phyloP scores from a whole-genome alignment of 2,113 vertebrate genomes.

The Periophthalmodon schlosseri region DNA sequence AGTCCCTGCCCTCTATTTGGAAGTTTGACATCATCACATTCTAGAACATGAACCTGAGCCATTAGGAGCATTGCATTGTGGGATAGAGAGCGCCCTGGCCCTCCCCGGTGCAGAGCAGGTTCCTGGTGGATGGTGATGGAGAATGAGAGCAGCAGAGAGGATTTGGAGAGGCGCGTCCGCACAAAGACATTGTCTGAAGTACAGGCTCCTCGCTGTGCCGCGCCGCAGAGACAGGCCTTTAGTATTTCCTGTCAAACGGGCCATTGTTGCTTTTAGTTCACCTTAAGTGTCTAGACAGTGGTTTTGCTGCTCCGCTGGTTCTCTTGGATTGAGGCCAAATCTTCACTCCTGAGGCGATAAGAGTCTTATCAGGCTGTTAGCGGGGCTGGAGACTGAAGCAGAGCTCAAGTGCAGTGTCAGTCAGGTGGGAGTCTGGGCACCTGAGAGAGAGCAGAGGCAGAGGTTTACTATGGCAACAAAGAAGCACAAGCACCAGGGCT shows the following conservation, averaged over 20 bases:
- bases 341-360: slow-evolving; percentile 80
- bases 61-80: slow-evolving; percentile 10
- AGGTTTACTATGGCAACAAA: slow-evolving; percentile 20
- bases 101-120: slow-evolving; percentile 47
- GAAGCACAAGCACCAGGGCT: slow-evolving; percentile 15
- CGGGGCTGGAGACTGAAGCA: slow-evolving; percentile 75
- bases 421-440: slow-evolving; percentile 77
- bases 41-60: not conserved
- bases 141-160: slow-evolving; percentile 68
- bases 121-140: slow-evolving; percentile 65
- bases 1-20: not conserved
- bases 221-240: slow-evolving; percentile 75
- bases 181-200: slow-evolving; percentile 79
- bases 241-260: slow-evolving; percentile 80
- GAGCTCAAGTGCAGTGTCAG: slow-evolving; percentile 78
- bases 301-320: slow-evolving; percentile 80
- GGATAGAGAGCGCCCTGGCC: slow-evolving; percentile 2
- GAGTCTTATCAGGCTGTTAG: slow-evolving; percentile 80
- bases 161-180: slow-evolving; percentile 71
- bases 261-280: slow-evolving; percentile 79
- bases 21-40: not conserved
- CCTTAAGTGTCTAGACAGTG: slow-evolving; percentile 84
- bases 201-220: slow-evolving; percentile 66
- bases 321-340: slow-evolving; percentile 82
- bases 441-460: slow-evolving; percentile 65